Percentiles rank a stretch among this genome's conserved stretches.
phyloP scores from a whole-genome alignment of 2,113 vertebrate genomes.

The Nycticryphes semicollaris region DNA sequence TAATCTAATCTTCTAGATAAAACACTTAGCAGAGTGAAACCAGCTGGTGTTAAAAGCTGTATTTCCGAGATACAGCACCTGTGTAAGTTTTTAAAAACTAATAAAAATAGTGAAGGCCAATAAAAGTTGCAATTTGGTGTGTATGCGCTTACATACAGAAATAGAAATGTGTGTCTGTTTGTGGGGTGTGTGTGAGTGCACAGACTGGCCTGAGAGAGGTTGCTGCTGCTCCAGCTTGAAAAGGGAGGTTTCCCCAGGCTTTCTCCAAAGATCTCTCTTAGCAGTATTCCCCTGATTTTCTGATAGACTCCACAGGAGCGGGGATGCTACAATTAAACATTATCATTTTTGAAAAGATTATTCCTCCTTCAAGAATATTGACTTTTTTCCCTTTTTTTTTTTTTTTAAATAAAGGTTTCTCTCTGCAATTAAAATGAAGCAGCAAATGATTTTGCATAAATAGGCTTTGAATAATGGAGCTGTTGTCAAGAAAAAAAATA shows the following conservation, averaged over 20 bases:
- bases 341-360: background rate
- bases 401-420: background rate
- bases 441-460: slow-evolving; percentile 46
- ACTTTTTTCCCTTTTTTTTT: background rate
- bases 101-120: background rate
- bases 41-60: slow-evolving; percentile 48
- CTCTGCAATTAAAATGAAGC: slow-evolving; percentile 46
- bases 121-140: background rate
- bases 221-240: background rate
- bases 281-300: background rate
- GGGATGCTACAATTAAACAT: background rate
- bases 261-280: background rate
- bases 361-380: background rate
- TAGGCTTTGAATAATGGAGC: slow-evolving; percentile 14
- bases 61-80: slow-evolving; percentile 1
- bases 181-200: background rate
- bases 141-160: background rate
- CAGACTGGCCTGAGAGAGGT: background rate
- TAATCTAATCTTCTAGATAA: slow-evolving; percentile 53
- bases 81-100: background rate
- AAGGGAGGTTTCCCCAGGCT: background rate
- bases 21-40: slow-evolving; percentile 41
- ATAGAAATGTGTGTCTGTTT: background rate
- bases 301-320: background rate
- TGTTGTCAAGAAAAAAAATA: background rate